Conservation (phyloP, 2,888 invertebrate species). For the Cepaea hortensis region DNA sequence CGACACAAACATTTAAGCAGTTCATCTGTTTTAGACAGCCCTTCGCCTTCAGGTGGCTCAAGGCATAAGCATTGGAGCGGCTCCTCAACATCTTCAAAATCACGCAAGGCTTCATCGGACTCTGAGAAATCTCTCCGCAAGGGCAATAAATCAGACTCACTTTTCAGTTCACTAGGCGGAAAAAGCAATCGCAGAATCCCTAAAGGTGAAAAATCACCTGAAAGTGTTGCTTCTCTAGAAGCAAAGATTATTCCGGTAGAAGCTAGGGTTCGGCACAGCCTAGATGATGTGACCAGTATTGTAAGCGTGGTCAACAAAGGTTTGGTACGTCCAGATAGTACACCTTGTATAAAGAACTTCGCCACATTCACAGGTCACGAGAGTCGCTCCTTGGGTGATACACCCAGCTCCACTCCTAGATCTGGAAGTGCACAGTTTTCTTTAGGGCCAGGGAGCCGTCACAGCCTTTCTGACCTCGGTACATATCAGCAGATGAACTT, state of each 20-base stretch:
- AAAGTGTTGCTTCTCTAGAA: conserved; percentile 11
- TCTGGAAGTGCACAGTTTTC: conserved; percentile 32
- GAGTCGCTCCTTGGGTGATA: conserved; percentile 9
- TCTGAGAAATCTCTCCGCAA: conserved; percentile 32
- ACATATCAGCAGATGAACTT: conserved; percentile 59
- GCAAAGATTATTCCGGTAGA: conserved; percentile 37
- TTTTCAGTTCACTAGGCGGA: background rate
- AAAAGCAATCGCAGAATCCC: background rate
- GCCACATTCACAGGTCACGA: background rate
- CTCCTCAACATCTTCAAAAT: conserved; percentile 34
- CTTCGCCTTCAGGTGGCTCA: background rate
- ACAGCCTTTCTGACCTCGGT: conserved; percentile 65
- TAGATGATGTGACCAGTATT: conserved; percentile 19
- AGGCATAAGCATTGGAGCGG: conserved; percentile 42
- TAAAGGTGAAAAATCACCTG: conserved; percentile 31
- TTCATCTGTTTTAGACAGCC: conserved; percentile 22
- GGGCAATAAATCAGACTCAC: conserved; percentile 34
- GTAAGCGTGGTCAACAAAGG: conserved; percentile 12
- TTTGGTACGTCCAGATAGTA: conserved; percentile 39
- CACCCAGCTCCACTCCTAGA: conserved; percentile 1
- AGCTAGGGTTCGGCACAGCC: conserved; percentile 31
- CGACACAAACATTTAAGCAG: conserved; percentile 11
- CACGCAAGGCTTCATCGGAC: conserved; percentile 29
- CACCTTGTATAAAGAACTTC: conserved; percentile 42
- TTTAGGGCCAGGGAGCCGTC: conserved; percentile 58